A percentile compares a stretch with the other conserved stretches of the same genome.
phyloP scores from a whole-genome alignment of 2,797 vertebrate genomes.

The Peromyscus attwateri region DNA sequence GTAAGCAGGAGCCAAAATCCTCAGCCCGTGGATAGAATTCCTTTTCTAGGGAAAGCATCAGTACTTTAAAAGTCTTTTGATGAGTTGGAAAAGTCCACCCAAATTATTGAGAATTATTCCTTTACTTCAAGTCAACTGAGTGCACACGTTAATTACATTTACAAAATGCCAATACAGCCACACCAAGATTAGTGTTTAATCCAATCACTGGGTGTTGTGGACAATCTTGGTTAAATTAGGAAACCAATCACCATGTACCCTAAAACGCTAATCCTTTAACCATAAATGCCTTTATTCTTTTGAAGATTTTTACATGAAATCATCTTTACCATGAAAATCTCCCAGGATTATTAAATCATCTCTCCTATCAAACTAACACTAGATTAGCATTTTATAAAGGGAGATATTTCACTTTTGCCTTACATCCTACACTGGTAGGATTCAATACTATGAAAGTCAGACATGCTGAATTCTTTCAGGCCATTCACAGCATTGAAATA shows the following conservation, averaged over 20 bases:
- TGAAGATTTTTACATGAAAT: not conserved
- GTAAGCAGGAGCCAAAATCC: not conserved
- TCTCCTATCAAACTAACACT: slow-evolving; percentile 24
- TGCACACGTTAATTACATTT: slow-evolving; percentile 16
- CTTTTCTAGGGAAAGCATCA: not conserved
- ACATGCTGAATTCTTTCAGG: not conserved
- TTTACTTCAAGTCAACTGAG: not conserved
- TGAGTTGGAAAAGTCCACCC: not conserved
- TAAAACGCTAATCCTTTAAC: not conserved
- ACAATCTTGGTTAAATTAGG: not conserved
- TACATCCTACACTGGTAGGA: not conserved
- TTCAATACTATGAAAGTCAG: not conserved
- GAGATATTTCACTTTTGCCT: not conserved
- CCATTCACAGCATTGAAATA: slow-evolving; percentile 24
- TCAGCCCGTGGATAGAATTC: not conserved
- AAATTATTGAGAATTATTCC: slow-evolving; percentile 9
- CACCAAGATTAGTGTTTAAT: slow-evolving; percentile 7
- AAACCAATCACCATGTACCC: not conserved
- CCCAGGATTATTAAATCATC: not conserved
- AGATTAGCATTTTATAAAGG: slow-evolving; percentile 17
- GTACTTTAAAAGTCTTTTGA: not conserved
- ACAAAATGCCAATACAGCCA: slow-evolving; percentile 7
- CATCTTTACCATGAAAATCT: slow-evolving; percentile 20
- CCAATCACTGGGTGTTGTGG: not conserved
- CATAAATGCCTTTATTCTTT: slow-evolving; percentile 10